Percentiles rank a stretch among this genome's conserved stretches.
phyloP scores from a whole-genome alignment of 2,888 invertebrate genomes.

The Alentia gelatinosa region DNA sequence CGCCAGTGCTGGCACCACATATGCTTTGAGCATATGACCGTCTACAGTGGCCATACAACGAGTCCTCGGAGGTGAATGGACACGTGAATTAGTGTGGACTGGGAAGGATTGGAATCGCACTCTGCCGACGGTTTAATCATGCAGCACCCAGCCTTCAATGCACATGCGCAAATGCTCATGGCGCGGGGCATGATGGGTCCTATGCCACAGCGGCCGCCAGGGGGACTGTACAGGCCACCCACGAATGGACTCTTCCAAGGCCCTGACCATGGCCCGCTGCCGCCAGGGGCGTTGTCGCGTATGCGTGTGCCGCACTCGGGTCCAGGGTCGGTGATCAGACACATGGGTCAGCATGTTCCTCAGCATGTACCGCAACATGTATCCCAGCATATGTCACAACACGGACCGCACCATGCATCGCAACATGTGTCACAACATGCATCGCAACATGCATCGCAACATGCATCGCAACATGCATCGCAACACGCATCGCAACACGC shows the following conservation, averaged over 20 bases:
- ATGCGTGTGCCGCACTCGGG: not conserved
- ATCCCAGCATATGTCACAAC: not conserved
- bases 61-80: no score
- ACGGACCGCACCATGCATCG: not conserved
- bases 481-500: not conserved
- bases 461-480: not conserved
- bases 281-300: not conserved
- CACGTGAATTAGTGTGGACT: no score
- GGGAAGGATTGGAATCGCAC: no score
- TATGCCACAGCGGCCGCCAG: not conserved
- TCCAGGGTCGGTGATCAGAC: not conserved
- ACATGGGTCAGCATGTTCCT: not conserved
- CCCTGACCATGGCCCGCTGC: not conserved
- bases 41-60: no score
- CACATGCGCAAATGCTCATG: conserved; percentile 35
- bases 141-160: conserved; percentile 30
- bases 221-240: not conserved
- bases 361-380: not conserved
- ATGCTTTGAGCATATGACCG: no score
- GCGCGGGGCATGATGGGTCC: conserved; percentile 29
- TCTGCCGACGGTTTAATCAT: no score
- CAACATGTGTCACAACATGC: not conserved
- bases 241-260: not conserved
- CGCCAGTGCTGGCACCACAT: no score
- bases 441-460: not conserved